These are phyloP conservation scores for Yoshiicerus persimilis DNA, from an alignment of 1,140 invertebrate species.

Conservation along the genomic window DNA sequence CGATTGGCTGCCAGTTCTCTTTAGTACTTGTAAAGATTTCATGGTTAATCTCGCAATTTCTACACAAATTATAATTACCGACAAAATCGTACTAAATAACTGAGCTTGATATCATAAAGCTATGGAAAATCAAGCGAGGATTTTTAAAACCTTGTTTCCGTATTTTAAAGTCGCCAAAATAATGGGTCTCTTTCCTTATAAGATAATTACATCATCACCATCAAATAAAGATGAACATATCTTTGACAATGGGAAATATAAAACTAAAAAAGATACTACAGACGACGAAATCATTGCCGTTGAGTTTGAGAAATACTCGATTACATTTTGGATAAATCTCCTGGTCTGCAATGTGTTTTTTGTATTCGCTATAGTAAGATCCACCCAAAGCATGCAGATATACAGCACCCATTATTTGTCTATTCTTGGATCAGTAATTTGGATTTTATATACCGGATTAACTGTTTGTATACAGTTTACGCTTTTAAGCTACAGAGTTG, in stretches of 20 bases:
- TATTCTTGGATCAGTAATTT: background rate
- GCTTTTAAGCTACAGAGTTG: background rate
- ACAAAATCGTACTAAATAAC: too few relatives aligned
- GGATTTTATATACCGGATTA: background rate
- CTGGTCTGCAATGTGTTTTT: background rate
- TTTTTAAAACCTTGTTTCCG: background rate
- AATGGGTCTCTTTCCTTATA: background rate
- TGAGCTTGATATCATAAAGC: too few relatives aligned
- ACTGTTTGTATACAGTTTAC: background rate
- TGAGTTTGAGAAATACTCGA: background rate
- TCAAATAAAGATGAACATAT: background rate
- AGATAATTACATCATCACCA: background rate
- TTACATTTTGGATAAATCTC: background rate
- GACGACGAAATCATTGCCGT: background rate
- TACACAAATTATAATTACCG: too few relatives aligned
- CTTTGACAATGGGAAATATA: background rate
- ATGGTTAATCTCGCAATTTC: too few relatives aligned
- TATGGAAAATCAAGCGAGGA: background rate
- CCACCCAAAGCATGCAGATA: background rate
- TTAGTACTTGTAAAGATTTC: too few relatives aligned
- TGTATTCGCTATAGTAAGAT: background rate
- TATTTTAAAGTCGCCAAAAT: background rate
- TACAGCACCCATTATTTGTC: background rate
- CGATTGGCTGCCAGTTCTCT: too few relatives aligned
- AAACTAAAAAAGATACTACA: background rate